A percentile compares a stretch with the other conserved stretches of the same genome.
Conservation (phyloP, 2,888 invertebrate genomes). For the Sussaba pulchella region DNA sequence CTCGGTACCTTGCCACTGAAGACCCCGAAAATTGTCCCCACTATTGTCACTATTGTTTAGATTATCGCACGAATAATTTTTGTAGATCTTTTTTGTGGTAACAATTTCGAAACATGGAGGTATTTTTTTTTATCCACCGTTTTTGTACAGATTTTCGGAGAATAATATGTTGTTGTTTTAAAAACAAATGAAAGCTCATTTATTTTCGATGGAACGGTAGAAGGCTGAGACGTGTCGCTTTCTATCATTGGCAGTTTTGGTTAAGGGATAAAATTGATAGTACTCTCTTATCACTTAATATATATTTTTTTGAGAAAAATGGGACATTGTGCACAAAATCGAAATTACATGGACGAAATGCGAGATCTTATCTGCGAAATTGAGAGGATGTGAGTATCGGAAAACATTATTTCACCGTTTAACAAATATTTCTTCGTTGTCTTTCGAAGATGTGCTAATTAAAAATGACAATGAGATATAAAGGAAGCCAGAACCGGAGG, state of each 20-base stretch:
- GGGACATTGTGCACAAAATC: slow-evolving; percentile 57
- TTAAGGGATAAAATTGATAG: slow-evolving; percentile 28
- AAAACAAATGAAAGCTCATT: slow-evolving; percentile 39
- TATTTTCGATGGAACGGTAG: background rate
- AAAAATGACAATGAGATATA: background rate
- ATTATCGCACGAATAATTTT: no score
- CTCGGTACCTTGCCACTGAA: slow-evolving; percentile 51
- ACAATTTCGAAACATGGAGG: background rate
- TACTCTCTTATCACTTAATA: slow-evolving; percentile 23
- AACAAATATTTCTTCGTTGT: no score
- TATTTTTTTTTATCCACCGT: no score
- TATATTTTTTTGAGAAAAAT: slow-evolving; percentile 62
- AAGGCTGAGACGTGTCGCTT: slow-evolving; percentile 9
- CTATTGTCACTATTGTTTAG: background rate
- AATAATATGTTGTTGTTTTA: slow-evolving; percentile 6
- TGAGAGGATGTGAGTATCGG: slow-evolving; percentile 70
- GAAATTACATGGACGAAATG: slow-evolving; percentile 76
- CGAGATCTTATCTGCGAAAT: slow-evolving; percentile 72
- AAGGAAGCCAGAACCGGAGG: slow-evolving; percentile 77
- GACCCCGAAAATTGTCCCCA: background rate
- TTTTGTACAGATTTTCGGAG: background rate
- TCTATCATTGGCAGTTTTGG: background rate
- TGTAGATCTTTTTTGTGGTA: background rate
- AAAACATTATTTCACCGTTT: background rate
- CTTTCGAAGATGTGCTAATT: background rate